Evolutionary conservation across 2,797 vertebrate genomes (phyloP), one percentile per base, ranked within the genome.

Genomic region (Labeo calbasu): DNA sequence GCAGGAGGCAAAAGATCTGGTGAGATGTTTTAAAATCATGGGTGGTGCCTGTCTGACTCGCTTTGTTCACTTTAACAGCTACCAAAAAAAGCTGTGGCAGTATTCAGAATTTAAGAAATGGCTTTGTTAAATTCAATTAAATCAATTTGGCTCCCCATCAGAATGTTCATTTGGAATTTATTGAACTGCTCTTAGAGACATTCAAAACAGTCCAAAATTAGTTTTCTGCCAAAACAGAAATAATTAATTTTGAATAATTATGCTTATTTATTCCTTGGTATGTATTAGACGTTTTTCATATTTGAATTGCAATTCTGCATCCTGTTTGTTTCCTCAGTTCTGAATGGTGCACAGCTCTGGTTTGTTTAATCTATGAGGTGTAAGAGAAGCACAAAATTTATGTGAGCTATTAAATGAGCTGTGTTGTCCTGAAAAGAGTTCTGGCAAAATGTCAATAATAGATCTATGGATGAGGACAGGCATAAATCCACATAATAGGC

Each of bases 1-100:
- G 81, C 88, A 89, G 86, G 87, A 91, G 84, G 81, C 83, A 55
- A 94, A 89, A 68, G 88, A 92, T 92, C 88, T 92, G 7, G 88
- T 93, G 91, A 85, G 79, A 63, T 61, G 14, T 53, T 46, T 36
- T 71, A 23, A n/a, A 12, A 19, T 68, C 28, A 28, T 21, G 6
- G 15, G 19, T 19, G 55, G 14, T 23, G 28, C 25, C 48, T 32
- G 2, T 19, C 17, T 21, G 6, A 32, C 46, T 19, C 28, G 13
- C 2, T n/a, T 53, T 40, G 2, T 40, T 40, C 12, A 40, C 17
- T 76, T 59, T 59, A 43, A 43, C 36, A n/a, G n/a, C 19, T n/a
- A 14, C 12, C 21, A 14, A 13, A 36, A 19, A 69, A 6, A 1
- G 1, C 19, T 14, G 10, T 36, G 66, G 4, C 40, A 69, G n/a